Evolutionary conservation across 1,140 invertebrate species (phyloP), one percentile per base, ranked within the genome.

Genomic region (Apis laboriosa): DNA sequence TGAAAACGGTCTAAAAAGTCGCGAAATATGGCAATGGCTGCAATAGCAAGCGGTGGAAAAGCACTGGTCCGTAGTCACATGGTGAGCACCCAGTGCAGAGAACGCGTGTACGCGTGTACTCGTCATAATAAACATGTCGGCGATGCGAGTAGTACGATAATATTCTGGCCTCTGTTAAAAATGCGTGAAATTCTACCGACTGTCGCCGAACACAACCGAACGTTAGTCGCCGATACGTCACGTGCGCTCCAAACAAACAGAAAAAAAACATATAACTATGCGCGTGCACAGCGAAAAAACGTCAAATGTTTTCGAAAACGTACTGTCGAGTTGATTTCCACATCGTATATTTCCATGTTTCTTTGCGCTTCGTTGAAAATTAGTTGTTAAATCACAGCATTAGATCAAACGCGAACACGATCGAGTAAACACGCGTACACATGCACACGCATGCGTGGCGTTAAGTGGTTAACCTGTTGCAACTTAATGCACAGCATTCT

Each of bases 391-490:
- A 80, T 80, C 34, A 80, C n/a, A 43, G 60, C 34, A 15, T 56
- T 34, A 21, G 43, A 70, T 55, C 64, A 75, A 66, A 68, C 17
- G 73, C 63, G 73, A 15, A 19, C 24, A 53, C 13, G n/a, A 75
- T 75, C 60, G 63, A 19, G 61, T 81, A 81, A 76, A 81, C 56
- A 70, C 13, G 49, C 67, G 12, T n/a, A 51, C 49, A 51, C 49
- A 67, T n/a, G 55, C 28, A 4, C 53, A 58, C 12, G 74, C 74
- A 68, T 68, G 74, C 80, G 80, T 74, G 55, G 28, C 51, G 71
- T 64, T 55, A 75, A 80, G 53, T 66, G 78, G 60, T 66, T 72
- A 77, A 82, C 63, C 72, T 67, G 74, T 19, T 60, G 61, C n/a
- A 55, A 15, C 71, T 80, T 55, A 66, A 74, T n/a, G 68, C n/a